Percentiles rank a stretch among this genome's conserved stretches.
Evolutionary conservation across 2,888 invertebrate genomes (phyloP).

Genomic region (Esperia sulphurella): DNA sequence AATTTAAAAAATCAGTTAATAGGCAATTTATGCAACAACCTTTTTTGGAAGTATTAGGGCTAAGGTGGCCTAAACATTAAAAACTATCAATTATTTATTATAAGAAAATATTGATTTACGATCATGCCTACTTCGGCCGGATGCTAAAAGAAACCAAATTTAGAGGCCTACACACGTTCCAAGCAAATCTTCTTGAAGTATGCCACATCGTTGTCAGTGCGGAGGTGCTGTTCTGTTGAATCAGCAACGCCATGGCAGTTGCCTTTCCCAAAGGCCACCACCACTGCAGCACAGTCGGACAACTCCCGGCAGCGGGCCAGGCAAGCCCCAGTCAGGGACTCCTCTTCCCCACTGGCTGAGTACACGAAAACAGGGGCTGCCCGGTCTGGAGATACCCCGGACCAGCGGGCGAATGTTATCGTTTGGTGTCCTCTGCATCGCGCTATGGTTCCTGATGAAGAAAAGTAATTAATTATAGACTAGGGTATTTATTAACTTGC

Average conservation of each 20-base stretch:
- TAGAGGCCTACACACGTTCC: constrained; percentile 58
- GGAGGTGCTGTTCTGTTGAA: constrained; percentile 34
- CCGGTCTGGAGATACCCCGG: constrained; percentile 54
- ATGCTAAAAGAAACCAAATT: constrained; percentile 1
- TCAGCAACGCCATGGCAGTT: constrained; percentile 67
- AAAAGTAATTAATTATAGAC: not conserved
- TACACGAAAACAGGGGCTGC: constrained; percentile 67
- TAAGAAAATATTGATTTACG: too few species aligned
- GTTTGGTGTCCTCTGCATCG: constrained; percentile 47
- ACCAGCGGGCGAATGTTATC: constrained; percentile 58
- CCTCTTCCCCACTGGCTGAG: constrained; percentile 64
- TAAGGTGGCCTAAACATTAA: too few species aligned
- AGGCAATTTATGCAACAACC: too few species aligned
- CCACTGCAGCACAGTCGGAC: constrained; percentile 66
- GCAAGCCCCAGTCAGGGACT: constrained; percentile 63
- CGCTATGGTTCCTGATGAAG: constrained; percentile 31
- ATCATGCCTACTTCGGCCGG: not conserved
- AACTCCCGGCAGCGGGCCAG: constrained; percentile 65
- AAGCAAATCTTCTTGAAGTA: constrained; percentile 84
- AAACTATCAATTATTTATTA: too few species aligned
- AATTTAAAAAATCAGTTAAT: too few species aligned
- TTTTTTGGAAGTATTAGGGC: too few species aligned
- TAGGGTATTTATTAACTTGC: too few species aligned
- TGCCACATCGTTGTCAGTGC: constrained; percentile 76
- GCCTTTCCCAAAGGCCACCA: constrained; percentile 66